phyloP scores from a whole-genome alignment of 2,797 vertebrate species.

The Rhodeus uyekii region DNA sequence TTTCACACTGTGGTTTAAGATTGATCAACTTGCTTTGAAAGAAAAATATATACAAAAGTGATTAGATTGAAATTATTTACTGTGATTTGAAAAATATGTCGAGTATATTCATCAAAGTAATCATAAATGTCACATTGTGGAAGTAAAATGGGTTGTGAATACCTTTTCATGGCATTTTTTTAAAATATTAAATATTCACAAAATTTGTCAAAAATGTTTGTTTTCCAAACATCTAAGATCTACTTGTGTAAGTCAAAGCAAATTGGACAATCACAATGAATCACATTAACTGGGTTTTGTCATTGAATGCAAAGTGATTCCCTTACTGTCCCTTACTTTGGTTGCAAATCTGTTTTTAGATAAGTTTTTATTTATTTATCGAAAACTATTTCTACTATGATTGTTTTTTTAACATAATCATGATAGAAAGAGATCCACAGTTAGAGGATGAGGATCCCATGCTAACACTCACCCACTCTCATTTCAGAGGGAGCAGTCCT shows the following conservation, averaged over 20 bases:
- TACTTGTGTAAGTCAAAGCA: not conserved
- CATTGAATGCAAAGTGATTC: not conserved
- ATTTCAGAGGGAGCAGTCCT: conserved; percentile 84
- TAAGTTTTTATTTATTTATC: not conserved
- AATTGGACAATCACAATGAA: conserved; percentile 26
- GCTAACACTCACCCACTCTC: conserved; percentile 77
- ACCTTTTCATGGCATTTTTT: not conserved
- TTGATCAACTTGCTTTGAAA: conserved; percentile 30
- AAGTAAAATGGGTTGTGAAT: not conserved
- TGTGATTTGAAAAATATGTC: not conserved
- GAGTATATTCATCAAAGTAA: not conserved
- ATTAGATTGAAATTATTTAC: not conserved
- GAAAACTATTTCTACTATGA: conserved; percentile 2
- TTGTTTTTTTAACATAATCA: conserved; percentile 7
- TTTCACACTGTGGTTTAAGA: not conserved
- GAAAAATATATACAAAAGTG: not conserved
- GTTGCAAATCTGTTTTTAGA: not conserved
- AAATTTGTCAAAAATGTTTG: too few species aligned
- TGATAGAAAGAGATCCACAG: not conserved
- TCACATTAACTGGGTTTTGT: conserved; percentile 27
- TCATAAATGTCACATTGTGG: not conserved
- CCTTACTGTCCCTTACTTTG: conserved; percentile 1
- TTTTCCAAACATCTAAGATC: not conserved
- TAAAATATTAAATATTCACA: not conserved
- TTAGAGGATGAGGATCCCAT: conserved; percentile 55